Conservation (phyloP, 1,140 invertebrate genomes). For the Leucophenga varia region DNA sequence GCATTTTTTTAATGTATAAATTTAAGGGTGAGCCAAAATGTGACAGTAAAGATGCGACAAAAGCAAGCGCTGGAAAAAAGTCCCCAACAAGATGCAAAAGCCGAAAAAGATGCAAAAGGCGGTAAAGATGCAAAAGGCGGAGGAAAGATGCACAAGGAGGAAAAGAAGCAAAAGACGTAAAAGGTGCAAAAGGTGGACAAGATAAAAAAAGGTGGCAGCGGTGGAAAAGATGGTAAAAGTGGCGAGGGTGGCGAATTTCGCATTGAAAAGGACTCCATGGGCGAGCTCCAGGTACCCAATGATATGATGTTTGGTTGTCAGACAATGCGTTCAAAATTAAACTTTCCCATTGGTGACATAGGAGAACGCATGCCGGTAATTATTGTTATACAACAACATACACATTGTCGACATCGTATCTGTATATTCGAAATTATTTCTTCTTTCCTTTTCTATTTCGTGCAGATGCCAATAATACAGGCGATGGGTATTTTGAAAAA, state of each 20-base stretch:
- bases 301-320: slow-evolving; percentile 97
- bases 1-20: no score
- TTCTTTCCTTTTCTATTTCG: neutral
- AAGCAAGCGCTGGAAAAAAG: no score
- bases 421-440: neutral
- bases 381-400: slow-evolving; percentile 3
- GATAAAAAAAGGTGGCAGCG: no score
- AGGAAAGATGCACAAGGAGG: no score
- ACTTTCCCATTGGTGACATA: slow-evolving; percentile 96
- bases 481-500: slow-evolving; percentile 98
- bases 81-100: no score
- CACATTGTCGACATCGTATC: neutral
- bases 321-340: slow-evolving; percentile 90
- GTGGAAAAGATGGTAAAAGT: no score
- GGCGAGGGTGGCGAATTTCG: slow-evolving; percentile 61
- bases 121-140: no score
- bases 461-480: slow-evolving; percentile 80
- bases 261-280: slow-evolving; percentile 88
- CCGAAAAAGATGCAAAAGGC: no score
- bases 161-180: no score
- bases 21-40: no score
- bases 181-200: no score
- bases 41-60: no score
- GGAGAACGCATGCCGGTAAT: slow-evolving; percentile 89
- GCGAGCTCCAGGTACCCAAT: slow-evolving; percentile 87